Conservation (phyloP, 92 coral and sea anemone species). For the Epizoanthus fatuus region DNA sequence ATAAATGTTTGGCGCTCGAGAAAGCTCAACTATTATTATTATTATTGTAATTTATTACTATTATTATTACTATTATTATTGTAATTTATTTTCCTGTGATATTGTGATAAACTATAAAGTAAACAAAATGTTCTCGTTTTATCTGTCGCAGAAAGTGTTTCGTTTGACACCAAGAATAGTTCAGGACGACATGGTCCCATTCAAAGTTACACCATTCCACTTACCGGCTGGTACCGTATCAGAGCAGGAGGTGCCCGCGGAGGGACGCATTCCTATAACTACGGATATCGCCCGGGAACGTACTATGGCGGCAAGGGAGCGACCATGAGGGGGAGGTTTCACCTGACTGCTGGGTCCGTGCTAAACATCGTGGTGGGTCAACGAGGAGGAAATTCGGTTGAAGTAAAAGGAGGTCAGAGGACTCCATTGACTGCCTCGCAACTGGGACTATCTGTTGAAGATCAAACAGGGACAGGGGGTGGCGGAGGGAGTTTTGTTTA, state of each 20-base stretch:
- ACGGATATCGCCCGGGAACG: constrained; percentile 67
- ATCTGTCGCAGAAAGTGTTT: neutral
- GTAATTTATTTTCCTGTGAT: too few species aligned
- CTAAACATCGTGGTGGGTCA: constrained; percentile 75
- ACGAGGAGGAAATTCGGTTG: constrained; percentile 78
- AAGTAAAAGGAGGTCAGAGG: constrained; percentile 53
- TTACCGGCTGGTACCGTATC: constrained; percentile 48
- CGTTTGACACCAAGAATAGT: constrained; percentile 39
- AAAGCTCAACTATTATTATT: too few species aligned
- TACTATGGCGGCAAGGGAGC: constrained; percentile 80
- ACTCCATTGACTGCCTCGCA: constrained; percentile 65
- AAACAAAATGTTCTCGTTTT: too few species aligned
- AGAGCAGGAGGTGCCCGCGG: constrained; percentile 80
- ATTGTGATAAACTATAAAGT: too few species aligned
- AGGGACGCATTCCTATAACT: constrained; percentile 71
- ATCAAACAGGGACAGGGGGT: constrained; percentile 85
- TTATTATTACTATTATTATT: too few species aligned
- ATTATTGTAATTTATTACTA: too few species aligned
- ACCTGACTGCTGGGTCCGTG: constrained; percentile 38
- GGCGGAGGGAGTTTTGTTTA: constrained; percentile 88
- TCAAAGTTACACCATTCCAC: constrained; percentile 36
- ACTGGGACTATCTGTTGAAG: constrained; percentile 73
- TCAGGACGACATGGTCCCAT: constrained; percentile 49
- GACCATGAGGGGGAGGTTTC: constrained; percentile 47
- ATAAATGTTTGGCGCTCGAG: too few species aligned